Conservation (phyloP, 2,888 invertebrate species). For the Phania funesta region DNA sequence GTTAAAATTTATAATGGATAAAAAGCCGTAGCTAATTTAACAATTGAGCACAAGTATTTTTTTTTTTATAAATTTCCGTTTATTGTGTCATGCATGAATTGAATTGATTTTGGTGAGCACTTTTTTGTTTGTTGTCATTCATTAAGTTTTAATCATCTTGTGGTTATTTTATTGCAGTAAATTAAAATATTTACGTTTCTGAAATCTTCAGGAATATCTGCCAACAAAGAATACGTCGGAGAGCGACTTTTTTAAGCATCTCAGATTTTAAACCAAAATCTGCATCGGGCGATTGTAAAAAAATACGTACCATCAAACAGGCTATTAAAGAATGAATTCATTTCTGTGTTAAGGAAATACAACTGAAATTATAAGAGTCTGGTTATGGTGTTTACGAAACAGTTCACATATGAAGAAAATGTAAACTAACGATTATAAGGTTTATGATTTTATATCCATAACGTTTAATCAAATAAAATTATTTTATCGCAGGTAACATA, state of each 20-base stretch:
- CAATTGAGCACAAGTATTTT: slow-evolving; percentile 11
- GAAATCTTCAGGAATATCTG: not conserved
- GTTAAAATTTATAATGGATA: not conserved
- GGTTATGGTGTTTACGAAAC: too few relatives aligned
- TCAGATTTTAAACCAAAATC: too few relatives aligned
- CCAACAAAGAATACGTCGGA: slow-evolving; percentile 6
- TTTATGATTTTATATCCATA: too few relatives aligned
- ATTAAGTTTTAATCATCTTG: slow-evolving; percentile 46
- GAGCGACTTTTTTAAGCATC: not conserved
- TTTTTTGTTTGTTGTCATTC: slow-evolving; percentile 7
- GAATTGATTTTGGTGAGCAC: slow-evolving; percentile 44
- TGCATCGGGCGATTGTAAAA: too few relatives aligned
- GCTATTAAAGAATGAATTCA: not conserved
- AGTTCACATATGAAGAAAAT: too few relatives aligned
- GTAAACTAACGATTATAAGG: too few relatives aligned
- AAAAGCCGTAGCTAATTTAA: not conserved
- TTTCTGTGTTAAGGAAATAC: not conserved
- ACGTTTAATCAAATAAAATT: too few relatives aligned
- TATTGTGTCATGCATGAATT: slow-evolving; percentile 53
- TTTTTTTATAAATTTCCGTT: slow-evolving; percentile 44
- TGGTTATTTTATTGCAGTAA: slow-evolving; percentile 48
- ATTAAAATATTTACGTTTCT: slow-evolving; percentile 30
- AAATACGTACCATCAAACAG: too few relatives aligned
- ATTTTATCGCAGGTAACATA: too few relatives aligned
- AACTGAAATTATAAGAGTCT: too few relatives aligned